These are phyloP conservation scores for Falco punctatus DNA, from an alignment of 2,113 vertebrate species.

Conservation along the genomic window DNA sequence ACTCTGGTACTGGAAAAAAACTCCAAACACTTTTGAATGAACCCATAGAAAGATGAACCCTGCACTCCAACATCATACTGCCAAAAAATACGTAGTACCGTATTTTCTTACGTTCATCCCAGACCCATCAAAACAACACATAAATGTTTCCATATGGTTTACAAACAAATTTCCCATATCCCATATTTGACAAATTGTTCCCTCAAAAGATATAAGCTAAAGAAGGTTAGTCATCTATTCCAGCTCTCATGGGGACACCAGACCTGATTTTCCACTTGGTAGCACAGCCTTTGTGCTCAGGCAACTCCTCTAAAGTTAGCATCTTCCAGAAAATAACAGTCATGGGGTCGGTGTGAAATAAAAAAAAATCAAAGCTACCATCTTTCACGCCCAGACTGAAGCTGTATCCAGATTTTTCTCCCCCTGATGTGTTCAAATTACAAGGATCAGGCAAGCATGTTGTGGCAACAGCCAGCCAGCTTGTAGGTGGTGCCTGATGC, in stretches of 20 bases:
- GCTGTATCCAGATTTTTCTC: not conserved
- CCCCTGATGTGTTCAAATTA: not conserved
- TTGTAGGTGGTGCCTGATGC: not conserved
- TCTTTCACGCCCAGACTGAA: not conserved
- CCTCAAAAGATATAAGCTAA: not conserved
- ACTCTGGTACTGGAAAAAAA: not conserved
- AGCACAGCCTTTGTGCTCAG: not conserved
- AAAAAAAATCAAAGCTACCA: not conserved
- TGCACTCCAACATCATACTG: not conserved
- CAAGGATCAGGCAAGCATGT: not conserved
- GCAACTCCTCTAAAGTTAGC: not conserved
- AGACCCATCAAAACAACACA: not conserved
- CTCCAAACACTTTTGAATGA: not conserved
- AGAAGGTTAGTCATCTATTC: not conserved
- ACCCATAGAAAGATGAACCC: not conserved
- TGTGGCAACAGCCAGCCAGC: not conserved
- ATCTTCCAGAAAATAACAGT: not conserved
- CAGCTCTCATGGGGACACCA: not conserved
- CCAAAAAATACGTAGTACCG: not conserved
- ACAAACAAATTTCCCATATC: not conserved
- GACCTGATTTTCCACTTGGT: not conserved
- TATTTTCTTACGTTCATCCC: conserved; percentile 31
- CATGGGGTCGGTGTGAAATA: not conserved
- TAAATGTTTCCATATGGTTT: conserved; percentile 36
- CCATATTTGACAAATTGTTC: not conserved